Conservation (phyloP, 2,113 vertebrate species). For the Rhinogobius similis region DNA sequence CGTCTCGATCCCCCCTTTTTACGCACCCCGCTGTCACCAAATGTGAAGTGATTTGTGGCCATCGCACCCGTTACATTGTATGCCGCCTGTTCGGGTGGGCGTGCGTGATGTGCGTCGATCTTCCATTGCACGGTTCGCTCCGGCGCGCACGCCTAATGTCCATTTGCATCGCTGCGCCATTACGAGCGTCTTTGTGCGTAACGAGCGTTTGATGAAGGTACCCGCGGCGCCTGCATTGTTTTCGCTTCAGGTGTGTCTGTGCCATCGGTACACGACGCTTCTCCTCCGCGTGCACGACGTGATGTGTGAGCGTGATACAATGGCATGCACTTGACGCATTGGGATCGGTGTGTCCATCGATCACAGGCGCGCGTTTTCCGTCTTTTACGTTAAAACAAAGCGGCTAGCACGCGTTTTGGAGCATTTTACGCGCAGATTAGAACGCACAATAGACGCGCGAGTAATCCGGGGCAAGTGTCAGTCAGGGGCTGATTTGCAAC, state of each 20-base stretch:
- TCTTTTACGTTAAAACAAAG: not conserved
- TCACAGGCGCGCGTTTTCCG: conserved; percentile 1
- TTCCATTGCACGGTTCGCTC: conserved; percentile 21
- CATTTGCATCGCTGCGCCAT: conserved; percentile 23
- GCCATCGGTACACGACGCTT: not conserved
- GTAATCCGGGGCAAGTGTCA: not conserved
- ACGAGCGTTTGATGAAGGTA: conserved; percentile 30
- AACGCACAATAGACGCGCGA: not conserved
- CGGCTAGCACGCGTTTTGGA: not conserved
- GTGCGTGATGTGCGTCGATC: not conserved
- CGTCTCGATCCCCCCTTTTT: not conserved
- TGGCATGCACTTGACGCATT: conserved; percentile 35
- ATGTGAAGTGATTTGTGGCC: not conserved
- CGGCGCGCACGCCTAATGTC: conserved; percentile 37
- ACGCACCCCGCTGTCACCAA: not conserved
- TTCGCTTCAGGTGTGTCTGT: conserved; percentile 45
- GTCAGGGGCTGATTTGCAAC: not conserved
- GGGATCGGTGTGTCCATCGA: conserved; percentile 17
- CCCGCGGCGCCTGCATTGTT: conserved; percentile 36
- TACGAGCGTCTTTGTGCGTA: conserved; percentile 23
- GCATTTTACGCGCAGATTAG: not conserved
- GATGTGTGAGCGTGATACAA: not conserved
- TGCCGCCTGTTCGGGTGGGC: not conserved
- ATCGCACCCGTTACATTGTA: not conserved
- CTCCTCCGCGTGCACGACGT: not conserved